These are phyloP conservation scores for Papilio gigon DNA, from an alignment of 2,888 invertebrate genomes.

Conservation along the genomic window DNA sequence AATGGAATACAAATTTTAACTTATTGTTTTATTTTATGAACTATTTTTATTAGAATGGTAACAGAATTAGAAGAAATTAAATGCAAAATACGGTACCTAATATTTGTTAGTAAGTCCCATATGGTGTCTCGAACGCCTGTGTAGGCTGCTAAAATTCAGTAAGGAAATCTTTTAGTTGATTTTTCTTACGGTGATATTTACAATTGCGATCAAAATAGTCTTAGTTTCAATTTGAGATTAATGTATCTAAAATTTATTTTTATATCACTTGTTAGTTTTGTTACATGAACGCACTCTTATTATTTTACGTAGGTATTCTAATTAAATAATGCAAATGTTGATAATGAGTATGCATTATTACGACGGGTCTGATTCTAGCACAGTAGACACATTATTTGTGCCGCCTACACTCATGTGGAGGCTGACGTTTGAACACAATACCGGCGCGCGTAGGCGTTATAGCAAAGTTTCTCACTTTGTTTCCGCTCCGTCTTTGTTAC, in stretches of 20 bases:
- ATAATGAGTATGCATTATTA: constrained; percentile 7
- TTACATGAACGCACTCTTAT: background rate
- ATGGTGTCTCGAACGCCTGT: background rate
- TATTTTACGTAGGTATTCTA: background rate
- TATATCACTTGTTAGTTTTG: background rate
- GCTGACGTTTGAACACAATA: constrained; percentile 60
- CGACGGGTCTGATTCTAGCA: background rate
- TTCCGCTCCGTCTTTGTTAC: background rate
- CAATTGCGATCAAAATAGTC: no score
- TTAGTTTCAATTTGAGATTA: background rate
- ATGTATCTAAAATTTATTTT: background rate
- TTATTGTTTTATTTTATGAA: background rate
- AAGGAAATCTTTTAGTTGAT: background rate
- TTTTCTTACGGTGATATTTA: background rate
- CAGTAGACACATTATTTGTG: constrained; percentile 40
- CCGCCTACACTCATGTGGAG: constrained; percentile 48
- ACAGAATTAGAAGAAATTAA: background rate
- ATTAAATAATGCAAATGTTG: constrained; percentile 9
- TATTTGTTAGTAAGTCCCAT: constrained; percentile 8
- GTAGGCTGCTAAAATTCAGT: background rate
- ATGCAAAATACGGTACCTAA: background rate
- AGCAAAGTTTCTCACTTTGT: constrained; percentile 24
- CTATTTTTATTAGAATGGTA: background rate
- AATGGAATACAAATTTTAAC: background rate
- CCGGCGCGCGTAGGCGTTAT: constrained; percentile 44